Evolutionary conservation across 2,888 invertebrate genomes (phyloP), one percentile per base, ranked within the genome.

Genomic region (Conistra vaccinii): DNA sequence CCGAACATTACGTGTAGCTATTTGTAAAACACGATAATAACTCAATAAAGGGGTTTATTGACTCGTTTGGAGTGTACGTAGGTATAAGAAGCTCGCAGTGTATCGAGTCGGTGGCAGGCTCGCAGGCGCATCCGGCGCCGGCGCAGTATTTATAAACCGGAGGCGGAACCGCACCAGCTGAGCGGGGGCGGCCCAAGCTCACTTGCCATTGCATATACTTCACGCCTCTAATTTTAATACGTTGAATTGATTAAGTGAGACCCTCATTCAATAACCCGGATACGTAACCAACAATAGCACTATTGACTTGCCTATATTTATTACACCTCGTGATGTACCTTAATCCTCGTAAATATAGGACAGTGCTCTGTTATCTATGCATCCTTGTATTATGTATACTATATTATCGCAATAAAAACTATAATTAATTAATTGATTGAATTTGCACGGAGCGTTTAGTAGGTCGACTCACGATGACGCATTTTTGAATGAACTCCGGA

Each of bases 111-210:
- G 83, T 81, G 90, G 90, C 89, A 88, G 87, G 87, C 87, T 88
- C 89, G 87, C 87, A 85, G 89, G 88, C 90, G 93, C 93, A 95
- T 95, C 95, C 95, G 95, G 95, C 94, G 94, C 94, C 93, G 92
- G 90, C 90, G 89, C 90, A 85, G 92, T 95, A 95, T 95, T 95
- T 94, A 95, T 95, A 95, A 94, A 94, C 93, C 93, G 94, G 93
- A 94, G 94, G 94, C 94, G 95, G 91, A 90, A 90, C 90, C 81
- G 88, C 89, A 90, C 89, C 90, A 90, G 91, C 90, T 89, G 91
- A 90, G 92, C 90, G 92, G 90, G 91, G 90, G 91, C 92, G 91
- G 90, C 89, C 89, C 86, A 88, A 88, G 87, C 89, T 76, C 77
- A 82, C 81, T 81, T 74, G 66, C 76, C 69, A 81, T 88, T 85